Evolutionary conservation across 2,797 vertebrate genomes (phyloP).

Genomic region (Thamnophis elegans): DNA sequence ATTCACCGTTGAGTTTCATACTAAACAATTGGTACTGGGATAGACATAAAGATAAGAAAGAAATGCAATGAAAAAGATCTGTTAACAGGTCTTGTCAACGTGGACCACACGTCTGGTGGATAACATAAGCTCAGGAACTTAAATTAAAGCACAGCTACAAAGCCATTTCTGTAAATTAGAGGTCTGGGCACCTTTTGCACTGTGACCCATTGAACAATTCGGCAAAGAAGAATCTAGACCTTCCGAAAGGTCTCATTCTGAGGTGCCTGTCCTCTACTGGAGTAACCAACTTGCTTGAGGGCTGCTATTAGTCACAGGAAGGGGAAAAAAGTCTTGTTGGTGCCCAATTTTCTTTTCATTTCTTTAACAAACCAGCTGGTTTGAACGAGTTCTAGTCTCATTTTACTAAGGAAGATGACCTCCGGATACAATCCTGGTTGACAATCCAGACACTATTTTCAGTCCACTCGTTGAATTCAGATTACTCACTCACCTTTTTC

Average conservation of each 20-base stretch:
- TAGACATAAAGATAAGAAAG: not conserved
- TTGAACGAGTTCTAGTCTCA: constrained; percentile 20
- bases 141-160: constrained; percentile 26
- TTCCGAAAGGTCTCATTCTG: constrained; percentile 16
- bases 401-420: not conserved
- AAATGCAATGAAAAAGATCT: not conserved
- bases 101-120: not conserved
- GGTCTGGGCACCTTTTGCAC: not conserved
- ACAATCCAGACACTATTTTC: constrained; percentile 12
- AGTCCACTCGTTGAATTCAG: not conserved
- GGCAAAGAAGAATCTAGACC: not conserved
- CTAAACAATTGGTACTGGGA: not conserved
- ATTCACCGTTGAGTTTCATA: constrained; percentile 1
- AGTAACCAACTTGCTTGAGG: constrained; percentile 27
- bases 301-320: constrained; percentile 42
- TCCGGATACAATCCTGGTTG: not conserved
- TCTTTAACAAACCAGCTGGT: constrained; percentile 60
- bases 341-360: constrained; percentile 52
- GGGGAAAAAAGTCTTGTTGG: constrained; percentile 32
- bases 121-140: constrained; percentile 3
- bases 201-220: not conserved
- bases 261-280: constrained; percentile 9
- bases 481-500: not conserved
- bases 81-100: not conserved
- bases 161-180: constrained; percentile 25